Evolutionary conservation across 2,888 invertebrate species (phyloP).

Genomic region (Eilema sororculum): DNA sequence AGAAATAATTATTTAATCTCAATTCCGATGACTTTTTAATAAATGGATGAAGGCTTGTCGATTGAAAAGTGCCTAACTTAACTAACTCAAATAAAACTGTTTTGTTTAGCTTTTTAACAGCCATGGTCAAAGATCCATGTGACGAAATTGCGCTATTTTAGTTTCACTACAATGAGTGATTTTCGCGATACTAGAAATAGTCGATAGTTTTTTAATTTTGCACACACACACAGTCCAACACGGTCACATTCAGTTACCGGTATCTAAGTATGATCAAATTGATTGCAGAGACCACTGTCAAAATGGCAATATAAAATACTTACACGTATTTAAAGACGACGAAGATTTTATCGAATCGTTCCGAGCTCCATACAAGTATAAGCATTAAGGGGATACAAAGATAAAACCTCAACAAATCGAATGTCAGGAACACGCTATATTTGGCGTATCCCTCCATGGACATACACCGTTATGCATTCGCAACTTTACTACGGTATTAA

Average conservation of each 20-base stretch:
- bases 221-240: no score
- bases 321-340: slow-evolving; percentile 23
- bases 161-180: neutral
- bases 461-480: slow-evolving; percentile 73
- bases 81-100: neutral
- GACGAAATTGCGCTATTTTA: no score
- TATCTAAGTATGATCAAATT: neutral
- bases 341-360: slow-evolving; percentile 41
- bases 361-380: slow-evolving; percentile 19
- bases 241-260: neutral
- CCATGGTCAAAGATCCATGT: neutral
- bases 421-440: slow-evolving; percentile 76
- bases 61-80: no score
- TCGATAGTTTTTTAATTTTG: neutral
- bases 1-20: slow-evolving; percentile 33
- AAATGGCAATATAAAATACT: neutral
- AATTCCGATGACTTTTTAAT: neutral
- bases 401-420: slow-evolving; percentile 81
- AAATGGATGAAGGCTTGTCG: no score
- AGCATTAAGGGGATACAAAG: slow-evolving; percentile 50
- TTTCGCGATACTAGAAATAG: neutral
- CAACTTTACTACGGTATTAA: slow-evolving; percentile 42
- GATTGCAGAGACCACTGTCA: neutral
- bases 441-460: slow-evolving; percentile 59
- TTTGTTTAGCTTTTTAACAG: neutral